phyloP scores from a whole-genome alignment of 2,797 vertebrate genomes.

The Hyperoplus immaculatus region DNA sequence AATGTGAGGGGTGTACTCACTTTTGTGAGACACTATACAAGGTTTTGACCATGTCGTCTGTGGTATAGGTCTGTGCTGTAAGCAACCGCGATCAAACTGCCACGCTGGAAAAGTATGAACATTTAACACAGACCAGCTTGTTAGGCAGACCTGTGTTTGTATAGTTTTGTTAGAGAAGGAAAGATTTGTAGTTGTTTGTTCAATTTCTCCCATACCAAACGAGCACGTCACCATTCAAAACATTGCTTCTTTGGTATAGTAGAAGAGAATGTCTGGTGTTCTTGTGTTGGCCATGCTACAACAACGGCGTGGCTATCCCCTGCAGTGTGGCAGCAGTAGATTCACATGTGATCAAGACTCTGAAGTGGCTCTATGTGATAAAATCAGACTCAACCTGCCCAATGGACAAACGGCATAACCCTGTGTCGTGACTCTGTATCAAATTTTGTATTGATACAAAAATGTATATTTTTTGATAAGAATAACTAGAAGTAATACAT shows the following conservation, averaged over 20 bases:
- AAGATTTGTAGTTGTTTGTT: background rate
- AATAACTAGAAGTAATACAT: too few relatives aligned
- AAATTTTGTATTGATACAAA: too few relatives aligned
- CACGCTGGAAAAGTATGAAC: too few relatives aligned
- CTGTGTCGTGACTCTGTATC: background rate
- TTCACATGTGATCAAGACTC: background rate
- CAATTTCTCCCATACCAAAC: background rate
- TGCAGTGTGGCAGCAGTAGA: background rate
- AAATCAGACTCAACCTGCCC: background rate
- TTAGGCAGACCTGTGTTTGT: background rate
- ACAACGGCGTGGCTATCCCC: too few relatives aligned
- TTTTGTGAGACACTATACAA: too few relatives aligned
- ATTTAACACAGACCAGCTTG: background rate
- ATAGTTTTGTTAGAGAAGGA: background rate
- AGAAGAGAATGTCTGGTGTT: too few relatives aligned
- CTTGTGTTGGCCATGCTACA: too few relatives aligned
- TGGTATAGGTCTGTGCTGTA: too few relatives aligned
- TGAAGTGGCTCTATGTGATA: background rate
- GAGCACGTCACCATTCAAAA: background rate
- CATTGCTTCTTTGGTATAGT: background rate
- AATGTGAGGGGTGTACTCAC: too few relatives aligned
- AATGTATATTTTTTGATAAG: too few relatives aligned
- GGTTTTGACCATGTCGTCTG: too few relatives aligned
- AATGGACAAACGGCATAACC: background rate
- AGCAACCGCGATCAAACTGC: too few relatives aligned